Evolutionary conservation across 2,113 vertebrate genomes (phyloP).

Genomic region (Phyllostomus discolor): DNA sequence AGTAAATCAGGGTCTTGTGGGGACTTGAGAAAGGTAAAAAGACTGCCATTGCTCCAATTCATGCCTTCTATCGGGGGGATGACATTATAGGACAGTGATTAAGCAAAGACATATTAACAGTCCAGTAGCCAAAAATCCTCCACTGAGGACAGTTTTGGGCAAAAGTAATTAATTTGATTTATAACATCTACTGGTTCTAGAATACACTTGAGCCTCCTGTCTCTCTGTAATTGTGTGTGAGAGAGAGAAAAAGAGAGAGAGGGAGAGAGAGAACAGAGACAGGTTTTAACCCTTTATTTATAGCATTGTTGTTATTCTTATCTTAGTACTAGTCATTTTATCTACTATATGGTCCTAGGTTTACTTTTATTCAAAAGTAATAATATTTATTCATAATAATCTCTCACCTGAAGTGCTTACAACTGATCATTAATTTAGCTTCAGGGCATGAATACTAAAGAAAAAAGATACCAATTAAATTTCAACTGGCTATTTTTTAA

Average conservation of each 20-base stretch:
- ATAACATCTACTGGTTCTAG: conserved; percentile 66
- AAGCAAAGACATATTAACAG: conserved; percentile 67
- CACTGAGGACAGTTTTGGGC: conserved; percentile 60
- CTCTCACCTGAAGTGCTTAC: conserved; percentile 77
- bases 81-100: conserved; percentile 63
- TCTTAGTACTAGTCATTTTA: conserved; percentile 49
- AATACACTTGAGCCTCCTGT: conserved; percentile 54
- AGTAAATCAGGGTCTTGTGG: conserved; percentile 30
- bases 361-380: conserved; percentile 73
- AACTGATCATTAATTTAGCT: conserved; percentile 81
- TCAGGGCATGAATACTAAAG: conserved; percentile 81
- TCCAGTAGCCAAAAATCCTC: conserved; percentile 49
- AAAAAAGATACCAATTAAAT: conserved; percentile 85
- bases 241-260: neutral
- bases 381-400: conserved; percentile 66
- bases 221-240: conserved; percentile 57
- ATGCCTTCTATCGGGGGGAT: conserved; percentile 47
- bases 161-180: conserved; percentile 81
- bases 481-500: conserved; percentile 85
- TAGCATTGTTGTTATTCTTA: conserved; percentile 62
- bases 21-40: conserved; percentile 41
- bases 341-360: neutral
- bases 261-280: neutral
- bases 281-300: conserved; percentile 70
- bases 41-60: conserved; percentile 41